Percentiles rank a stretch among this genome's conserved stretches.
Conservation (phyloP, 1,140 invertebrate genomes). For the Cryptotermes secundus region DNA sequence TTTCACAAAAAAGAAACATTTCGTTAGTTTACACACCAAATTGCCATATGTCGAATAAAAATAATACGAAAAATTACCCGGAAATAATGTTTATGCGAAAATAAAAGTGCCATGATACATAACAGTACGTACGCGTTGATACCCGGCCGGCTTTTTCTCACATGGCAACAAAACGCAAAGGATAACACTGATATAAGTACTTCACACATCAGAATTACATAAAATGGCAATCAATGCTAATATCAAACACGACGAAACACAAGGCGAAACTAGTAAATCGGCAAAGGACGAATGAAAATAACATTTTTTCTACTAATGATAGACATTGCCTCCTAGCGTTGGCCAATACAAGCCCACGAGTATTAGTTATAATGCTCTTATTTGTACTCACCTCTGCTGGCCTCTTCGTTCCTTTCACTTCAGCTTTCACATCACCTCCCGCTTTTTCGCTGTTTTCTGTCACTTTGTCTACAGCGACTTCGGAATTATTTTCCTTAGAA, state of each 20-base stretch:
- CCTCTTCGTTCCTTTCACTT: constrained; percentile 83
- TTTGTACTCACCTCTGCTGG: constrained; percentile 75
- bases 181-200: background rate
- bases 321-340: background rate
- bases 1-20: background rate
- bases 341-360: constrained; percentile 25
- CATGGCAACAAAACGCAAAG: constrained; percentile 26
- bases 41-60: too few species aligned
- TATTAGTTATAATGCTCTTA: constrained; percentile 23
- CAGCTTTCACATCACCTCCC: constrained; percentile 68
- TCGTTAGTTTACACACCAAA: background rate
- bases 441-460: constrained; percentile 71
- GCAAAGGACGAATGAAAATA: background rate
- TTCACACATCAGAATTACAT: background rate
- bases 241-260: background rate
- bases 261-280: background rate
- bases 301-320: background rate
- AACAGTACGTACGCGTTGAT: background rate
- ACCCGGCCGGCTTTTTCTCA: constrained; percentile 36
- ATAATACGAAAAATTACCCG: background rate
- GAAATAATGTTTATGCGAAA: background rate
- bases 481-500: constrained; percentile 78
- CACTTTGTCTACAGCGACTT: constrained; percentile 78
- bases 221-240: background rate
- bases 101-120: background rate